Base-by-base conservation (phyloP, 2,113 vertebrate genomes). In the Cyprinodon tularosa region DNA sequence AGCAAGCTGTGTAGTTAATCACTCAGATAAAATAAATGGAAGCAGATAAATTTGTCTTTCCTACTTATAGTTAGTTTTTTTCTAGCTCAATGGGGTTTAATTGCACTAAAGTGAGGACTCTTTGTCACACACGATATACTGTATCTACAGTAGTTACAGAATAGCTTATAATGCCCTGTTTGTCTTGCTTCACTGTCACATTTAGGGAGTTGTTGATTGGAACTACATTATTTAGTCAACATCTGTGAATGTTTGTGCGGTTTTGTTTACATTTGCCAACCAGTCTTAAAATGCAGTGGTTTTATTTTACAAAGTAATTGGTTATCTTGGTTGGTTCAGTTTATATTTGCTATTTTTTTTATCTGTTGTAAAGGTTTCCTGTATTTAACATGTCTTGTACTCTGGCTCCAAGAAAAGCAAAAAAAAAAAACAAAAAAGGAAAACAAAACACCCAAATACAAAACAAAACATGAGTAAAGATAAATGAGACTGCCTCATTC, bases 401-500 rank as follows among this genome's bases (percentile, higher is more conserved):
- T 57, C 9, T 57, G 6, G 50, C 20, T 17, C 48, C 29, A 29
- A 29, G 29, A 29, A 29, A 29, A 29, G 29, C 29, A 29, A 29
- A 29, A 29, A 29, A 29, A 29, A 29, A 29, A 29, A 29, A 29
- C 29, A 29, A 29, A 17, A 14, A 57, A n/a, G 7, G 2, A 57
- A 57, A 14, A 14, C 50, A n/a, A 57, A 5, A 6, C 42, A 42
- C 4, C 42, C 4, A n/a, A 57, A 57, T 15, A 29, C 29, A 57
- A 57, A 14, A 14, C 50, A n/a, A 57, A 5, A 6, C 42, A 42
- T 6, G 14, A 57, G n/a, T 15, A 81, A 67, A 77, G 72, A 29
- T 77, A 76, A 84, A 73, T 79, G 20, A 40, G 38, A 10, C 59
- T 47, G 39, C 67, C 36, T 85, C 84, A 78, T 82, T 87, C 81